phyloP scores from a whole-genome alignment of 2,888 invertebrate species.

The Ormyrus thymus region DNA sequence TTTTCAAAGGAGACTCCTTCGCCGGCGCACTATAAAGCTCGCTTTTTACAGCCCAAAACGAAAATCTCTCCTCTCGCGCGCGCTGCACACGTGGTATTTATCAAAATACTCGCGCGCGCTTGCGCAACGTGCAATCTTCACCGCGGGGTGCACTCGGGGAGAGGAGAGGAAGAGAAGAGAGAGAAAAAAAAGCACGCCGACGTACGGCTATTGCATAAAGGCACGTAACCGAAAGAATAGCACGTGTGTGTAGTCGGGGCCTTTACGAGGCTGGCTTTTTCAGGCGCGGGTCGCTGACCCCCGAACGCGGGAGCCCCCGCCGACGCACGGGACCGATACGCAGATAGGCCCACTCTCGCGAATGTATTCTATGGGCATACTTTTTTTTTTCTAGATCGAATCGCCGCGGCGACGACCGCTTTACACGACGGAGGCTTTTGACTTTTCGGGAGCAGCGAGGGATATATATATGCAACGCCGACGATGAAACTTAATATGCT shows the following conservation, averaged over 20 bases:
- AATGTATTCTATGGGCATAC: too few species aligned
- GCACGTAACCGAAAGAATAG: background rate
- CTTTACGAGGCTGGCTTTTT: too few species aligned
- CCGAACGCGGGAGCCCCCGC: background rate
- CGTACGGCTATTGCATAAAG: background rate
- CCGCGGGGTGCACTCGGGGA: background rate
- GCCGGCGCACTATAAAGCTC: too few species aligned
- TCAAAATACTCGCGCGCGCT: background rate
- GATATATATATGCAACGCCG: too few species aligned
- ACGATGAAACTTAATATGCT: too few species aligned
- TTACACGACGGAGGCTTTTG: too few species aligned
- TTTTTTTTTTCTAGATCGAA: too few species aligned
- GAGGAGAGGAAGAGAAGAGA: background rate
- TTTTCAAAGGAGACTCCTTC: background rate
- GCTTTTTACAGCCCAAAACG: constrained; percentile 3
- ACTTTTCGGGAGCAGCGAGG: too few species aligned
- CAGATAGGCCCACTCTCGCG: background rate
- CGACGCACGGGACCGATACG: background rate
- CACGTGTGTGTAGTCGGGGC: too few species aligned
- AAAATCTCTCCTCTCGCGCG: background rate
- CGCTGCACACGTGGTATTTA: background rate
- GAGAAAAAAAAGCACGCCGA: background rate
- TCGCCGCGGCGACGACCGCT: too few species aligned
- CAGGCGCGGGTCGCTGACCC: background rate
- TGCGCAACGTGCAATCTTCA: constrained; percentile 28